Evolutionary conservation across 2,797 vertebrate genomes (phyloP).

Genomic region (Ctenochaetus hawaiiensis): DNA sequence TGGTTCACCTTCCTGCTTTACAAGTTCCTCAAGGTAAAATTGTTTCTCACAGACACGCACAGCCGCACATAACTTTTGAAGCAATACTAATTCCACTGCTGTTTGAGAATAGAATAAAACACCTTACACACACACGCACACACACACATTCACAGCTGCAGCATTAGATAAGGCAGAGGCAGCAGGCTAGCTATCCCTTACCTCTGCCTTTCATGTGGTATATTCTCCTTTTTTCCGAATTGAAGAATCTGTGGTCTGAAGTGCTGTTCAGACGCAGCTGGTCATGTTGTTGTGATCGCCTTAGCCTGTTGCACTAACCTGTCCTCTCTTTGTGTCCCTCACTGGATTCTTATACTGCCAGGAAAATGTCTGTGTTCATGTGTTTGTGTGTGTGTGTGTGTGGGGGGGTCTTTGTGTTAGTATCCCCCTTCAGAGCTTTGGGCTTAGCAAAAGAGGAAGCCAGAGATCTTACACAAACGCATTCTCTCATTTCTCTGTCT

Average conservation of each 20-base stretch:
- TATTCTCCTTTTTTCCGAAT: conserved; percentile 52
- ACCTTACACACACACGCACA: conserved; percentile 6
- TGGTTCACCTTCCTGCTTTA: conserved; percentile 90
- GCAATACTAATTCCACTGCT: conserved; percentile 41
- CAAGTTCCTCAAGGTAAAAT: conserved; percentile 89
- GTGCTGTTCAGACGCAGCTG: conserved; percentile 58
- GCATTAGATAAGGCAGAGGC: conserved; percentile 73
- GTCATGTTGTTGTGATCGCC: conserved; percentile 57
- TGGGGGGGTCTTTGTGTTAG: conserved; percentile 23
- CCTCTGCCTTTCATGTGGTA: conserved; percentile 68
- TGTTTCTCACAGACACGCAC: conserved; percentile 10
- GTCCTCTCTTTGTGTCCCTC: conserved; percentile 58
- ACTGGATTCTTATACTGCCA: conserved; percentile 45
- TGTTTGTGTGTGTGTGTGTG: conserved; percentile 5
- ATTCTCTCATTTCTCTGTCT: conserved; percentile 47
- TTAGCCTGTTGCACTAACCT: conserved; percentile 52
- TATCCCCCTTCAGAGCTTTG: conserved; percentile 35
- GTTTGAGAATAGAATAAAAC: conserved; percentile 48
- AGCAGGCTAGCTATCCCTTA: conserved; percentile 65
- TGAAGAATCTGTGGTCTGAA: conserved; percentile 64
- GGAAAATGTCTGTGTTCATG: conserved; percentile 19
- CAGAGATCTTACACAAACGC: conserved; percentile 56
- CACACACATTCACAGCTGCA: conserved; percentile 68
- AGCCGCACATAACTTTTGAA: conserved; percentile 39
- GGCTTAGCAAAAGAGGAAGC: conserved; percentile 52